Evolutionary conservation across 2,113 vertebrate genomes (phyloP).

Genomic region (Tympanuchus pallidicinctus): DNA sequence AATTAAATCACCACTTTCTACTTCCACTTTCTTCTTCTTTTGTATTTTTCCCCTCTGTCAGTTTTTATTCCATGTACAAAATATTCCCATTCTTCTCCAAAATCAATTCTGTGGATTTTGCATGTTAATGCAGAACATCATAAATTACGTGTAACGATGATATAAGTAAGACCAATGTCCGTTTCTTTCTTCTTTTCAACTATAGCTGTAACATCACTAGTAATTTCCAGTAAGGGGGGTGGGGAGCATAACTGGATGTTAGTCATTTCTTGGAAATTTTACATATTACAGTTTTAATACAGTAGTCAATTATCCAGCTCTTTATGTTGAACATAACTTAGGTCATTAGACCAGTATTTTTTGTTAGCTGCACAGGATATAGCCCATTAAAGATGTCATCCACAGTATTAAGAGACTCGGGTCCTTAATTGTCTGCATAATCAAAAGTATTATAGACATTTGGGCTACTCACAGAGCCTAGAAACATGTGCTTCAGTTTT

Average conservation of each 20-base stretch:
- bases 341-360: background rate
- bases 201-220: background rate
- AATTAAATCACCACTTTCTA: background rate
- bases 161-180: background rate
- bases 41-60: background rate
- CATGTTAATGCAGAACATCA: background rate
- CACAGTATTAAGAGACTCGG: background rate
- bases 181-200: background rate
- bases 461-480: background rate
- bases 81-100: background rate
- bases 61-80: background rate
- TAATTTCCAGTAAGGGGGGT: background rate
- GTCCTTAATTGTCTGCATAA: constrained; percentile 10
- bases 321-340: background rate
- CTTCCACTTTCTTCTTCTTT: background rate
- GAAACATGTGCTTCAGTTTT: background rate
- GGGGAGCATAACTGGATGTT: background rate
- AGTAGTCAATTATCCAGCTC: background rate
- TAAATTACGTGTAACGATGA: background rate
- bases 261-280: constrained; percentile 27
- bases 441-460: background rate
- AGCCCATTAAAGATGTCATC: background rate
- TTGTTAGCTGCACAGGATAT: background rate
- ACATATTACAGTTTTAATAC: background rate
- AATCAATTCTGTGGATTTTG: background rate